These are phyloP conservation scores for Hybognathus amarus DNA, from an alignment of 2,797 vertebrate species.

Conservation along the genomic window DNA sequence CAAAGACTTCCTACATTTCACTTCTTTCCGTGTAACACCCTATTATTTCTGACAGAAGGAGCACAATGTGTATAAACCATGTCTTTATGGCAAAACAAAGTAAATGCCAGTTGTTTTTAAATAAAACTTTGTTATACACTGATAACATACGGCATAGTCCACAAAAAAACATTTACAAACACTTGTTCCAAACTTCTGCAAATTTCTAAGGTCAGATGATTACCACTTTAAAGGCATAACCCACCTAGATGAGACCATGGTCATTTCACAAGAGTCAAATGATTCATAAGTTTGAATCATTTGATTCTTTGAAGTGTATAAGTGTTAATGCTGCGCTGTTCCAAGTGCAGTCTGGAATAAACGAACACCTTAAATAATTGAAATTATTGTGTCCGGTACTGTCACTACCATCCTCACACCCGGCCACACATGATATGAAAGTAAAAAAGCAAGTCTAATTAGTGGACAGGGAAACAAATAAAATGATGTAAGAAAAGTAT, in stretches of 20 bases:
- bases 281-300: too few relatives aligned
- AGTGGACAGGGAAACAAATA: slow-evolving; percentile 2
- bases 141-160: not conserved
- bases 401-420: too few relatives aligned
- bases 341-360: too few relatives aligned
- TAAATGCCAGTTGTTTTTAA: not conserved
- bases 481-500: not conserved
- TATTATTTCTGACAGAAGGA: slow-evolving; percentile 24
- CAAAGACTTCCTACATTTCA: slow-evolving; percentile 12
- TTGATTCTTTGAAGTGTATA: too few relatives aligned
- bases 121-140: not conserved
- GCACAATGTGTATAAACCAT: slow-evolving; percentile 8
- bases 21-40: not conserved
- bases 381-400: too few relatives aligned
- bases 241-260: too few relatives aligned
- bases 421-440: too few relatives aligned
- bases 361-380: too few relatives aligned
- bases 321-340: too few relatives aligned
- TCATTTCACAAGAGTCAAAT: too few relatives aligned
- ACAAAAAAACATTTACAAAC: not conserved
- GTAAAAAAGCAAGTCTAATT: not conserved
- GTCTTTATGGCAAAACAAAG: not conserved
- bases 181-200: not conserved
- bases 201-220: not conserved
- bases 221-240: not conserved